These are phyloP conservation scores for Protodeltote pygarga DNA, from an alignment of 2,888 invertebrate genomes.

Conservation along the genomic window DNA sequence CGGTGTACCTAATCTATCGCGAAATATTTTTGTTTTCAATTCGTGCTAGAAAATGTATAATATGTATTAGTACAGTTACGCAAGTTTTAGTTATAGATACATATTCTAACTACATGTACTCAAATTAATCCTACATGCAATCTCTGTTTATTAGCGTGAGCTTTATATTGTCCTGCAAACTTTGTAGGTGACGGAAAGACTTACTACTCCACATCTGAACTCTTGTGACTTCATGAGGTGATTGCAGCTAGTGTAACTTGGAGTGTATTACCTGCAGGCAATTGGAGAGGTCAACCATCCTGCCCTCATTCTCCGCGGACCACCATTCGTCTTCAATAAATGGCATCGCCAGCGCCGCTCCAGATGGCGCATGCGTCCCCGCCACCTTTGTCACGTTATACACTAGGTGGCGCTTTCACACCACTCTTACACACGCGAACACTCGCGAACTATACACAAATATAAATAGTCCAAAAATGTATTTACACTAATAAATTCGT, in stretches of 20 bases:
- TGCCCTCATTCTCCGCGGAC: constrained; percentile 98
- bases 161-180: too few species aligned
- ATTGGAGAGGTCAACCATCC: constrained; percentile 96
- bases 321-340: constrained; percentile 98
- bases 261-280: constrained; percentile 91
- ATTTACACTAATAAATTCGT: constrained; percentile 83
- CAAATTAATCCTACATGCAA: too few species aligned
- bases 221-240: background rate
- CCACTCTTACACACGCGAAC: constrained; percentile 64
- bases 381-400: constrained; percentile 86
- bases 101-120: too few species aligned
- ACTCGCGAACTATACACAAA: constrained; percentile 68
- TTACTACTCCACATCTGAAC: constrained; percentile 10
- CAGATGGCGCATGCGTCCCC: constrained; percentile 88
- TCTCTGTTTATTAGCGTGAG: too few species aligned
- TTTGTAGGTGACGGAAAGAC: background rate
- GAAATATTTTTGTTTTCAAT: background rate
- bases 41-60: too few species aligned
- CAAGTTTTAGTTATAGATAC: too few species aligned
- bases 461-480: constrained; percentile 66
- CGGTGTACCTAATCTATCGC: background rate
- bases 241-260: constrained; percentile 17
- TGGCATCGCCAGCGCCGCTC: constrained; percentile 94
- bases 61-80: too few species aligned
- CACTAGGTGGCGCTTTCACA: constrained; percentile 75